Base-by-base conservation (phyloP, 2,797 vertebrate genomes). In the Bovichtus variegatus region DNA sequence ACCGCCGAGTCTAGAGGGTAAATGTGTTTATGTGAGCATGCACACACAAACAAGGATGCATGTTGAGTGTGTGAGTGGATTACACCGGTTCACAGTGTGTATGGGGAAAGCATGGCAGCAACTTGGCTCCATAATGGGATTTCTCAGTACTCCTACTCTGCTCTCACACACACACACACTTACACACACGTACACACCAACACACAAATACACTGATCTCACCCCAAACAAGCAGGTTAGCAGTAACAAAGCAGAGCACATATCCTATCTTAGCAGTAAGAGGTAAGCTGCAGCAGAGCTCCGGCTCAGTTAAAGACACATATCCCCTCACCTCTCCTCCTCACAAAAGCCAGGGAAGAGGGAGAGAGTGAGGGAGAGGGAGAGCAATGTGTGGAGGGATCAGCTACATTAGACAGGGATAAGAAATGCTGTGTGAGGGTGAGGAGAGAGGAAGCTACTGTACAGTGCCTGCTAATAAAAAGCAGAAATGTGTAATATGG, bases 41-140 rank as follows among this genome's bases (percentile, higher is more conserved):
- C 21, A 11, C 75, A 63, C 78, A 78, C 89, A 90, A 87, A 91
- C 86, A 89, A 84, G 89, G 84, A 83, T 62, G 86, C 89, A 85
- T 92, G 80, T 85, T 38, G 82, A 91, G 93, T 91, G 91, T 91
- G 88, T 93, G 91, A 94, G 90, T 90, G 93, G 94, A 95, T 95
- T 95, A 95, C 93, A 94, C 74, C 60, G 74, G 89, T 92, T 94
- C 89, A 90, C 89, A 86, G 88, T 92, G 87, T 92, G 90, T 92
- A 92, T 71, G 84, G 87, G 84, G 81, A 86, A 80, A 92, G 90
- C 89, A 83, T 92, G 87, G 90, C 90, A 73, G 84, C 89, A 93
- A 94, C 93, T 93, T 73, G 85, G 85, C 82, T 89, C 88, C 85
- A 85, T 95, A 94, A 95, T 94, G 89, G 93, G 94, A 94, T 95